Evolutionary conservation across 2,113 vertebrate genomes (phyloP).

Genomic region (Gnathonemus echidnorhynchus): DNA sequence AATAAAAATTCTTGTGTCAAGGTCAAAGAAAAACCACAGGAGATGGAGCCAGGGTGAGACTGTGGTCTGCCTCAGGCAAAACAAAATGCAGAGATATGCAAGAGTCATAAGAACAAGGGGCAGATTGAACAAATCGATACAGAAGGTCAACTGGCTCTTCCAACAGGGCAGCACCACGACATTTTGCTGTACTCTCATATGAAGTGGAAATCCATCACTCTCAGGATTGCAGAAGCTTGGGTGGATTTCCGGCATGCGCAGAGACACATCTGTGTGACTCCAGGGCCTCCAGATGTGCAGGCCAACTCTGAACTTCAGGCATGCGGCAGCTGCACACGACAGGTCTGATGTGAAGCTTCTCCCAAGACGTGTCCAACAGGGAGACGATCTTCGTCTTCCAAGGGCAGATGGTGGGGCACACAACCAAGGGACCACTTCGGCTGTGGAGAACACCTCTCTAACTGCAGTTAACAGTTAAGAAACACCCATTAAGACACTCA

Average conservation of each 20-base stretch:
- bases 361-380: background rate
- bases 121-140: background rate
- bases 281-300: background rate
- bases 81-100: background rate
- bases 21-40: background rate
- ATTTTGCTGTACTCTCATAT: background rate
- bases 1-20: background rate
- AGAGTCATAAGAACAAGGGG: background rate
- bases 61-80: background rate
- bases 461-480: background rate
- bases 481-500: background rate
- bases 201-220: background rate
- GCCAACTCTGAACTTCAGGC: background rate
- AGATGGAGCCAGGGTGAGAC: background rate
- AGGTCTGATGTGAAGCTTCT: background rate
- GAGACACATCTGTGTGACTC: background rate
- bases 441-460: background rate
- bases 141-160: background rate
- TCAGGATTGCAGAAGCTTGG: background rate
- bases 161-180: background rate
- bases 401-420: background rate
- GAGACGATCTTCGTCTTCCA: background rate
- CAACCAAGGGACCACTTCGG: background rate
- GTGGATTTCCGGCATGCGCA: background rate
- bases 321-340: background rate